Conservation (phyloP, 2,113 vertebrate species). For the Otus sunia region DNA sequence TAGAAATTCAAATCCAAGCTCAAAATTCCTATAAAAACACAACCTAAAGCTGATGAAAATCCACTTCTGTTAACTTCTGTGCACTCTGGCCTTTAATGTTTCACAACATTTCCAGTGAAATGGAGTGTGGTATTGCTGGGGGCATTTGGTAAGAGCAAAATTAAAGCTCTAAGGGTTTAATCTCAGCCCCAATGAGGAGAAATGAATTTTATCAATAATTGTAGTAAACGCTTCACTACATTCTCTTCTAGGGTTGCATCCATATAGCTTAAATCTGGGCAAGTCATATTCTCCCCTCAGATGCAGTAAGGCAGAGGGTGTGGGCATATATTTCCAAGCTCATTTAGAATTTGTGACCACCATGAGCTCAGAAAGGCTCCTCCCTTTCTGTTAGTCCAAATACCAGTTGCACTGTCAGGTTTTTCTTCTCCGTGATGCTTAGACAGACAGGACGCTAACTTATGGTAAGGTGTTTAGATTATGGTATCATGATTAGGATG, state of each 20-base stretch:
- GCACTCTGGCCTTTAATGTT: neutral
- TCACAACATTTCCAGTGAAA: neutral
- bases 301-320: neutral
- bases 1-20: neutral
- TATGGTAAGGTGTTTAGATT: neutral
- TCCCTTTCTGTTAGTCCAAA: neutral
- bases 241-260: neutral
- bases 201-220: neutral
- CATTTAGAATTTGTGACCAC: neutral
- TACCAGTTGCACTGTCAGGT: accelerated
- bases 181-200: neutral
- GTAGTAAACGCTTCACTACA: neutral
- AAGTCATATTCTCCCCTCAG: too few relatives aligned
- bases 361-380: accelerated
- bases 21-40: neutral
- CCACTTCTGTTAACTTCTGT: neutral
- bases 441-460: neutral
- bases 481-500: neutral
- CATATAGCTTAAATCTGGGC: neutral
- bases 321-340: neutral
- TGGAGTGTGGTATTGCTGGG: neutral
- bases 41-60: neutral
- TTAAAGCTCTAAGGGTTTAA: neutral
- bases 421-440: neutral
- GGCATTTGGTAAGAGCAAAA: neutral